Evolutionary conservation across 92 coral and sea anemone species (phyloP).

Genomic region (Zoanthus sociatus): DNA sequence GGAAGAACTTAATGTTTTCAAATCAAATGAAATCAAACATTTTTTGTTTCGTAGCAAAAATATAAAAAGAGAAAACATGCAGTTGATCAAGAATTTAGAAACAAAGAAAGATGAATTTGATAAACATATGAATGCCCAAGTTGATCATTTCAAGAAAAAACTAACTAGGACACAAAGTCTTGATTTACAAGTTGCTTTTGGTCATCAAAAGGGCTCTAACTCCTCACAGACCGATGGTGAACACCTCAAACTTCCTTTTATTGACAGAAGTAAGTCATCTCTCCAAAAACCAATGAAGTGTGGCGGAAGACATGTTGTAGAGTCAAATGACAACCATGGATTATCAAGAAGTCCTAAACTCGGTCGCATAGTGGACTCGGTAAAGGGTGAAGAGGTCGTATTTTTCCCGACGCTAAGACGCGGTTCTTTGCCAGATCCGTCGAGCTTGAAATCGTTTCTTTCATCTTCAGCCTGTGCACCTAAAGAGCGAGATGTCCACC

Average conservation of each 20-base stretch:
- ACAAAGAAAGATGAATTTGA: conserved; percentile 29
- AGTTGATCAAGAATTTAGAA: conserved; percentile 6
- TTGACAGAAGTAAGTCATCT: not conserved
- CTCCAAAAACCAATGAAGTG: not conserved
- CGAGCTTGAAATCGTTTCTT: not conserved
- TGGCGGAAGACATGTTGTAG: not conserved
- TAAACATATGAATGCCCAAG: conserved; percentile 9
- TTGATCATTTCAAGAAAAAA: not conserved
- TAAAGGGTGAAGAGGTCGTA: not conserved
- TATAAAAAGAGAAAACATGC: not conserved
- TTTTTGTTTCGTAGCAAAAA: conserved; percentile 3
- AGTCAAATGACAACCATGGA: not conserved
- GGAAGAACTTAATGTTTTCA: not conserved
- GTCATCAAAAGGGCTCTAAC: not conserved
- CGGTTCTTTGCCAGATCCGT: conserved; percentile 18
- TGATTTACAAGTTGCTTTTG: not conserved
- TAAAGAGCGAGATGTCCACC: not conserved
- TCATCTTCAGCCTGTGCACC: not conserved
- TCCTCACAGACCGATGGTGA: not conserved
- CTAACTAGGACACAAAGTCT: not conserved
- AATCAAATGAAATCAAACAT: conserved; percentile 17
- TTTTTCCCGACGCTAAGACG: not conserved
- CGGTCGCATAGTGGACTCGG: not conserved
- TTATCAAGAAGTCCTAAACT: not conserved
- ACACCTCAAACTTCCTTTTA: conserved; percentile 9